phyloP scores from a whole-genome alignment of 2,797 vertebrate species.

The Paedocypris micromegethes region DNA sequence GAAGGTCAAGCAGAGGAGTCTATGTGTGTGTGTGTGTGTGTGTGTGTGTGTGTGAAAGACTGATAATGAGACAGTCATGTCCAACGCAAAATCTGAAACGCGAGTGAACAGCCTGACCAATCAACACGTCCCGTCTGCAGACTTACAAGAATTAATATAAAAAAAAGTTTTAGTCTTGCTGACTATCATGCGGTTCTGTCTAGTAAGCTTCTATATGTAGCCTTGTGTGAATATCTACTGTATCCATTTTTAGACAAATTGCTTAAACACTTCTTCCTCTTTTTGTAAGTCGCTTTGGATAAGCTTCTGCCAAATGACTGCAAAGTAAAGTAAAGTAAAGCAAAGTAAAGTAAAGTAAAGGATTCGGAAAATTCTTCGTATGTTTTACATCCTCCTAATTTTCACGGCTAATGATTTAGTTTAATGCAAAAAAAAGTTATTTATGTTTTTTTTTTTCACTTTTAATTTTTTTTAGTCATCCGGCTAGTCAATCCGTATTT shows the following conservation, averaged over 20 bases:
- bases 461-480: not conserved
- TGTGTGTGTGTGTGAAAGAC: conserved; percentile 25
- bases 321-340: too few species aligned
- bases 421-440: too few species aligned
- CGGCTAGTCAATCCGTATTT: too few species aligned
- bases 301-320: too few species aligned
- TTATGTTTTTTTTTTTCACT: not conserved
- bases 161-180: not conserved
- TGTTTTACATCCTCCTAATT: too few species aligned
- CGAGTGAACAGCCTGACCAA: conserved; percentile 56
- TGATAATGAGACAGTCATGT: conserved; percentile 14
- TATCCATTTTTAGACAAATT: too few species aligned
- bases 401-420: too few species aligned
- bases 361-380: too few species aligned
- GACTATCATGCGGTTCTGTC: too few species aligned
- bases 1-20: conserved; percentile 34
- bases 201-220: too few species aligned
- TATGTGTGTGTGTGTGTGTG: conserved; percentile 20
- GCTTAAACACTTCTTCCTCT: not conserved
- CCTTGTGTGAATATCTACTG: too few species aligned
- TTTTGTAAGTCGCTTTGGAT: not conserved
- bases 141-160: not conserved
- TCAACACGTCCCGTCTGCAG: conserved; percentile 21
- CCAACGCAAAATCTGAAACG: conserved; percentile 53
- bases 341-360: too few species aligned